These are phyloP conservation scores for Agonopterix subpropinquella DNA, from an alignment of 2,888 invertebrate genomes.

Conservation along the genomic window DNA sequence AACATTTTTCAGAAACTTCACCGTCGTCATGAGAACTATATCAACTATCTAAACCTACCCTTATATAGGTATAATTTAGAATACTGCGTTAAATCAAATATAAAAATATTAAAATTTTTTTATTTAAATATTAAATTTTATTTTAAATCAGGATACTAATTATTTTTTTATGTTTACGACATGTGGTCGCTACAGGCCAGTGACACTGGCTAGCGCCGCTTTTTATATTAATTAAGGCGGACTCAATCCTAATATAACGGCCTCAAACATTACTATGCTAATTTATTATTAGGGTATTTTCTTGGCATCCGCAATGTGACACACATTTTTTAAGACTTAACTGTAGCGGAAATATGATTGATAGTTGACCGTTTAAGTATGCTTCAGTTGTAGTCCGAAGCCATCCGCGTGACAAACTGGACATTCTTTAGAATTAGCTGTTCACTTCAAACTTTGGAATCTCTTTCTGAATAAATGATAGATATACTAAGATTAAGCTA, in stretches of 20 bases:
- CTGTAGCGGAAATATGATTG: conserved; percentile 73
- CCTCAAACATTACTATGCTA: conserved; percentile 67
- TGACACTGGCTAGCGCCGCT: conserved; percentile 56
- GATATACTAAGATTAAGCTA: too few relatives aligned
- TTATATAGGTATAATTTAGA: too few relatives aligned
- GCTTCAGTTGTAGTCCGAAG: conserved; percentile 37
- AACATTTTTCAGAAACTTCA: too few relatives aligned
- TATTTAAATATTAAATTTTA: neutral
- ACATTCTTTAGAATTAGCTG: neutral
- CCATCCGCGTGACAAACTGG: conserved; percentile 8
- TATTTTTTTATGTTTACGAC: conserved; percentile 8
- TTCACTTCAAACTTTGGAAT: too few relatives aligned
- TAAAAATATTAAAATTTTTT: neutral
- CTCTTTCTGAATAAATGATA: too few relatives aligned
- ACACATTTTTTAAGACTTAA: conserved; percentile 68
- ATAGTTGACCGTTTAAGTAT: conserved; percentile 62
- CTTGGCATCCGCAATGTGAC: conserved; percentile 70
- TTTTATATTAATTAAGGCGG: conserved; percentile 65
- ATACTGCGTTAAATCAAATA: neutral
- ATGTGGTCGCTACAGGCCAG: conserved; percentile 38
- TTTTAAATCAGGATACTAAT: conserved; percentile 11
- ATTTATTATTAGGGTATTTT: conserved; percentile 73
- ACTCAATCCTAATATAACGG: conserved; percentile 69
- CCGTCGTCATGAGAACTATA: too few relatives aligned
- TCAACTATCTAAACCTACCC: too few relatives aligned